Evolutionary conservation across 1,140 invertebrate species (phyloP).

Genomic region (Diploscapter pachys): DNA sequence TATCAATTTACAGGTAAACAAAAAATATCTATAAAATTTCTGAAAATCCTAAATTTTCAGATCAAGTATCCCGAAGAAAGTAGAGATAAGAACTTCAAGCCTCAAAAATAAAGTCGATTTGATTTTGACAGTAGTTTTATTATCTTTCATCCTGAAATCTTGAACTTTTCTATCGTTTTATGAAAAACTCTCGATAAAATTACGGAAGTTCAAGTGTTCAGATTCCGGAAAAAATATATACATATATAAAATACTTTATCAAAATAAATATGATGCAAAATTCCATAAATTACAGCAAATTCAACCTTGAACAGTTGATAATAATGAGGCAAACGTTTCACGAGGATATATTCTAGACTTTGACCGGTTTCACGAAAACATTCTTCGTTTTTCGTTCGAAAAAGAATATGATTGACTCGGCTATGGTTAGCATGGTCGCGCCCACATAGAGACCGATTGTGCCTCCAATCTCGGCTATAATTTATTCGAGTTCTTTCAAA

Average conservation of each 20-base stretch:
- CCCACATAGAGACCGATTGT: conserved; percentile 34
- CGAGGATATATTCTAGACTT: neutral
- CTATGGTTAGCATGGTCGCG: conserved; percentile 20
- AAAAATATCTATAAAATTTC: conserved; percentile 1
- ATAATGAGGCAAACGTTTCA: no score
- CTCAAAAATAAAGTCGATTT: no score
- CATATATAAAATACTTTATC: no score
- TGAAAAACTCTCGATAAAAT: no score
- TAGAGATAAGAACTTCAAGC: conserved; percentile 16
- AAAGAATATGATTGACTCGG: conserved; percentile 27
- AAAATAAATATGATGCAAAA: no score
- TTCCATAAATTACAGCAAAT: no score
- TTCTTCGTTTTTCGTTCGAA: conserved; percentile 24
- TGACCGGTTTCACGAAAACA: conserved; percentile 19
- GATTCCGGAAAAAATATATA: no score
- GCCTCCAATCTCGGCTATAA: conserved; percentile 34
- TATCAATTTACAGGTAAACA: conserved; percentile 31
- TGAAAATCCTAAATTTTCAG: neutral
- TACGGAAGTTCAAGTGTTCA: no score
- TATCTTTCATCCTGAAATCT: no score
- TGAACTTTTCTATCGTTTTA: no score
- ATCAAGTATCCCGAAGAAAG: conserved; percentile 15
- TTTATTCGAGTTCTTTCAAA: neutral
- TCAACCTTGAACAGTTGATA: no score
- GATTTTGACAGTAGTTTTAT: no score